Base-by-base conservation (phyloP, 2,797 vertebrate genomes). In the Eleutherodactylus coqui region DNA sequence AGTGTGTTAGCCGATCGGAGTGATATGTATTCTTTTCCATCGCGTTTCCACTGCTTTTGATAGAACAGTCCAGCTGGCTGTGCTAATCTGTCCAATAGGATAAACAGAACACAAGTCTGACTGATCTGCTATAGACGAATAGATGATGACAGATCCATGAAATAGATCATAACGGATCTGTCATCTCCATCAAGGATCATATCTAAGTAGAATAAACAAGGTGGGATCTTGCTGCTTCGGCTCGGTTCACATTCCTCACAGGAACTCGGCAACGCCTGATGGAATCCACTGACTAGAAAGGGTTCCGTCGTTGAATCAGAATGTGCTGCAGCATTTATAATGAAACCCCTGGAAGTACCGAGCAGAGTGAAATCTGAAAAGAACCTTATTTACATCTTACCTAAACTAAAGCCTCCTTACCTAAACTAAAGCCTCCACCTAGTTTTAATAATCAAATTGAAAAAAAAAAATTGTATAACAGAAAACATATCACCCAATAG, bases 131-230 rank as follows among this genome's bases (percentile, higher is more conserved):
- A 43, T n/a, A 72, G 29, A n/a, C 21, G 14, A 72, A 34, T 67
- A 13, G 6, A 67, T 90, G 90, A 58, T 24, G 62, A 2, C 55
- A 72, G 41, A 88, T 16, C 43, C 43, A 45, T 24, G 21, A 55
- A 55, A 55, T 24, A n/a, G 21, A 55, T 55, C 24, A n/a, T 24
- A n/a, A 55, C 4, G 24, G 53, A 55, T 55, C n/a, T n/a, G 4
- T 10, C 6, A 55, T n/a, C 5, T 55, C 5, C 7, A 55, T 55
- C 24, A 55, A 24, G 24, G 47, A 49, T 49, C 47, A 13, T 13
- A 3, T n/a, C n/a, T n/a, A n/a, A n/a, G n/a, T n/a, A n/a, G n/a
- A n/a, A n/a, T n/a, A n/a, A n/a, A n/a, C n/a, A n/a, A n/a, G n/a
- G n/a, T n/a, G n/a, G n/a, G n/a, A n/a, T n/a, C n/a, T n/a, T n/a